Evolutionary conservation across 2,797 vertebrate genomes (phyloP), one percentile per base, ranked within the genome.

Genomic region (Megaceryle alcyon): DNA sequence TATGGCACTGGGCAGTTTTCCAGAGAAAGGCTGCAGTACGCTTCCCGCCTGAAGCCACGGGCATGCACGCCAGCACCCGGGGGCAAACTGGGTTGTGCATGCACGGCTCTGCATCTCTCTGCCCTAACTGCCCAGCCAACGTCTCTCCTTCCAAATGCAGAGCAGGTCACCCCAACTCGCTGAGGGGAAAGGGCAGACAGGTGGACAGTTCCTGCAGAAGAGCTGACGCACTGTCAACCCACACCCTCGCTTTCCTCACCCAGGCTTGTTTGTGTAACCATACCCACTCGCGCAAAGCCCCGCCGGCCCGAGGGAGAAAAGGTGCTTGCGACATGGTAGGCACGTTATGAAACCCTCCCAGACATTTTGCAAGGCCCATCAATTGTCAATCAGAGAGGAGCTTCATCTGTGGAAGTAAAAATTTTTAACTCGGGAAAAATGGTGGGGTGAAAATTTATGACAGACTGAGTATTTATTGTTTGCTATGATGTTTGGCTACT

Each of bases 171-270:
- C 59, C 54, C 46, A 13, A 2, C 1, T 21, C 65, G 15, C 7
- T 7, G 43, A 0, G 0, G 64, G 78, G 35, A 60, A 61, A 54
- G 87, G 91, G 57, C 79, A 82, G 60, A 12, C 6, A 2, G n/a
- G 60, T 41, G 90, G 88, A 93, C 83, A 87, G 92, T 37, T 85
- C 60, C 48, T 3, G 3, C 6, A 41, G 83, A 65, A 81, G 70
- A 92, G 82, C 9, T 56, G 88, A 93, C 56, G 48, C 83, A 41
- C 14, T 10, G 18, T 31, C 68, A 82, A n/a, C 75, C 86, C 90
- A 95, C 96, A 85, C 90, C 83, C 92, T 82, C 13, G 66, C 88
- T 90, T 93, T 93, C 86, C 83, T 94, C 94, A 95, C 59, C 56
- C 7, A 3, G 25, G 41, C 12, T 2, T 82, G 86, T 84, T 89